A percentile compares a stretch with the other conserved stretches of the same genome.
These are phyloP conservation scores for Neomorphus geoffroyi DNA, from an alignment of 2,797 vertebrate species.

Conservation along the genomic window DNA sequence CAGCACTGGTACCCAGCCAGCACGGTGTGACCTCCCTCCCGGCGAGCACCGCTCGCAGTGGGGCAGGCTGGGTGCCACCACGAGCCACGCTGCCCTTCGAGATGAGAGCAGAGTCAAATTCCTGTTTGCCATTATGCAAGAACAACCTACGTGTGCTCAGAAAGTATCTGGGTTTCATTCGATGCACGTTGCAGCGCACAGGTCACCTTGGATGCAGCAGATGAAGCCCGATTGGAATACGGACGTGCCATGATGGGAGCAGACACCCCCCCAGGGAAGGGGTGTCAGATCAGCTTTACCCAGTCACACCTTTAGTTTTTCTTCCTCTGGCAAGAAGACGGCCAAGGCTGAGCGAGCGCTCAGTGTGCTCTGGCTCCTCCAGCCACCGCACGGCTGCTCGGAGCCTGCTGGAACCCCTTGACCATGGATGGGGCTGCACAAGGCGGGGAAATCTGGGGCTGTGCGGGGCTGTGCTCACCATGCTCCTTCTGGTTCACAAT, in stretches of 20 bases:
- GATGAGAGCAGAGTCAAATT: not conserved
- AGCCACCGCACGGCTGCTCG: rapidly evolving
- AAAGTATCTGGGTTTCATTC: not conserved
- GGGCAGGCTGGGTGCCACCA: not conserved
- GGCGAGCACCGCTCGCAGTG: not conserved
- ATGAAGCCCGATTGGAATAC: not conserved
- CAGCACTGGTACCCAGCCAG: not conserved
- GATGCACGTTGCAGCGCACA: not conserved
- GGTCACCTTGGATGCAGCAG: not conserved
- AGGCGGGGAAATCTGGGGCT: too few relatives aligned
- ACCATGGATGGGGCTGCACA: rapidly evolving
- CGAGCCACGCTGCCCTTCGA: not conserved
- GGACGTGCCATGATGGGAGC: rapidly evolving
- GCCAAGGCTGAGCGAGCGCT: not conserved
- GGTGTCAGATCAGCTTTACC: not conserved
- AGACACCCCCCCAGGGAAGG: not conserved
- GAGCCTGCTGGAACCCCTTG: not conserved
- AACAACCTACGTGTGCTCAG: not conserved
- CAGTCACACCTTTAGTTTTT: not conserved
- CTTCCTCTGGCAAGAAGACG: not conserved
- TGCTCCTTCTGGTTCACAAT: not conserved
- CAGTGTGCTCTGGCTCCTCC: too few relatives aligned
- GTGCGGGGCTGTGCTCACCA: not conserved
- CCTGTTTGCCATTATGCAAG: not conserved
- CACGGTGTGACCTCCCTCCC: not conserved